Base-by-base conservation (phyloP, 2,797 vertebrate species). In the Caiman crocodilus region DNA sequence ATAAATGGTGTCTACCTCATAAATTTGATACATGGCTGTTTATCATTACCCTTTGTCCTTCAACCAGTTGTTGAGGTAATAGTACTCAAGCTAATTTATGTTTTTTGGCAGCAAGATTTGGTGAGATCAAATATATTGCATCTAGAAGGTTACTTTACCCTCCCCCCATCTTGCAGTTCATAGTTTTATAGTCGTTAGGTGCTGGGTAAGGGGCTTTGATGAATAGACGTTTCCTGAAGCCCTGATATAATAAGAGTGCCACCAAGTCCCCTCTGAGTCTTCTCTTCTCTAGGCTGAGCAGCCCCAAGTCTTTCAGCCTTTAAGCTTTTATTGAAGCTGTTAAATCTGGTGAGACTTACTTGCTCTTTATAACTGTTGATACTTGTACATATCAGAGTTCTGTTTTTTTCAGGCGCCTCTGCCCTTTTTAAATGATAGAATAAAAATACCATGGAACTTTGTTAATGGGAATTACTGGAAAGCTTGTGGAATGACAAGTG, bases 111-210 rank as follows among this genome's bases (percentile, higher is more conserved):
- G 91, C 18, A 8, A 82, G 88, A 82, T 79, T 88, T 87, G 73
- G 87, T 0, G 30, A 78, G 93, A 79, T 78, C 57, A 81, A 93
- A 93, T 95, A 83, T 30, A 84, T 96, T 93, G 90, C 85, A 56
- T 90, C n/a, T 17, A 23, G 82, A 87, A 78, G 79, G 84, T 92
- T 92, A 84, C 88, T 79, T 90, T 85, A 96, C 93, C 96, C 42
- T 50, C 20, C 93, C 91, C 91, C 95, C 95, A 93, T 95, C 95
- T 96, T 95, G 93, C 91, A 92, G 75, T 95, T 96, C 95, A 95
- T 50, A 50, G 42, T 50, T 50, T 50, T 50, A 50, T 50, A 50
- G 42, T 50, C 11, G 9, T 50, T 50, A 50, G 42, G 42, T 50
- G 42, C 42, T 50, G 42, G 42, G 42, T 50, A 50, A 50, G 42